Conservation (phyloP, 2,797 vertebrate species). For the Smutsia gigantea region DNA sequence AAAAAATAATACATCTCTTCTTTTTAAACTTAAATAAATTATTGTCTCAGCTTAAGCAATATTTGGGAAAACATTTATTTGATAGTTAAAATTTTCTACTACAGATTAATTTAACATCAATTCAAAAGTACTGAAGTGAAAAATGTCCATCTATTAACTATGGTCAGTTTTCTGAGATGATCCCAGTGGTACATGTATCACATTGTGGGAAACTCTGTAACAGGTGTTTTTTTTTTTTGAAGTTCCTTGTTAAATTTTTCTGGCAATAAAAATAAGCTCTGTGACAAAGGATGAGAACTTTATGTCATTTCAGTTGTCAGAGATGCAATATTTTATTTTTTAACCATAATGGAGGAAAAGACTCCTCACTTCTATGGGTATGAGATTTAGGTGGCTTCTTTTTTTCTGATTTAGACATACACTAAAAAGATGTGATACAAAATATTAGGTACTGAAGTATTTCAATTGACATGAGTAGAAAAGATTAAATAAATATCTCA, state of each 20-base stretch:
- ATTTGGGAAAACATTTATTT: neutral
- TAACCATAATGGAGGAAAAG: neutral
- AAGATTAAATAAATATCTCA: neutral
- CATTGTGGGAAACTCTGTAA: neutral
- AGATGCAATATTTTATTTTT: neutral
- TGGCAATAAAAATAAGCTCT: neutral
- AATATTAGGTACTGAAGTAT: conserved; percentile 21
- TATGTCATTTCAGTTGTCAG: neutral
- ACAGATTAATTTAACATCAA: neutral
- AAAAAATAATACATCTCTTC: neutral
- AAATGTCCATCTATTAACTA: neutral
- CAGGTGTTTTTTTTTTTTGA: too few species aligned
- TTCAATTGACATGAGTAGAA: neutral
- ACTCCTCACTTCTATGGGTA: neutral
- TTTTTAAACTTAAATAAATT: neutral
- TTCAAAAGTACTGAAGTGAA: neutral
- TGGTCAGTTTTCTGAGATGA: neutral
- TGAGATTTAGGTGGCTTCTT: neutral
- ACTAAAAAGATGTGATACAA: neutral
- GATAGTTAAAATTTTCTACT: neutral
- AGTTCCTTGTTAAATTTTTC: neutral
- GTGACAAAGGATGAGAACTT: neutral
- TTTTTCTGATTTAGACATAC: neutral
- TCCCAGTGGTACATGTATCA: too few species aligned
- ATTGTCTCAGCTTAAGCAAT: neutral